Evolutionary conservation across 92 coral and sea anemone genomes (phyloP).

Genomic region (Muricea muricata): DNA sequence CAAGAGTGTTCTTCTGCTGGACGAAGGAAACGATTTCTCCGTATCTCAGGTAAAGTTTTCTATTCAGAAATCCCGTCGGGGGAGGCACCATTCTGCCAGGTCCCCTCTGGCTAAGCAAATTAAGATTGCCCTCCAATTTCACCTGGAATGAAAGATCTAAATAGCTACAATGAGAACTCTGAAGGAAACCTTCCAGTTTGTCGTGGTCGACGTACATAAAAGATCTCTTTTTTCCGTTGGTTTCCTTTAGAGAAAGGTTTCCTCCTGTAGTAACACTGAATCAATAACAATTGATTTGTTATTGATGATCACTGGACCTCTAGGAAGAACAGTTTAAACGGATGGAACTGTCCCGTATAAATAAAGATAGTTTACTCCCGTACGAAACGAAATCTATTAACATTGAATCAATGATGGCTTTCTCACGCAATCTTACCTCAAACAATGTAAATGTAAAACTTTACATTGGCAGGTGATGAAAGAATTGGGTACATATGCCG

Average conservation of each 20-base stretch:
- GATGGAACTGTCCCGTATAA: no score
- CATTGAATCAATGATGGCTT: not conserved
- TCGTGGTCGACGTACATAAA: conserved; percentile 65
- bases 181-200: conserved; percentile 18
- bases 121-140: not conserved
- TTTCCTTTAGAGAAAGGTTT: conserved; percentile 76
- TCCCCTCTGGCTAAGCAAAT: no score
- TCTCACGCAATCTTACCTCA: not conserved
- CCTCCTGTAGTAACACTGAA: no score
- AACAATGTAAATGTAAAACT: no score
- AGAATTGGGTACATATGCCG: not conserved
- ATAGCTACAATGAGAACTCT: conserved; percentile 72
- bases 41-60: conserved; percentile 59
- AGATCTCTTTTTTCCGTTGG: conserved; percentile 70
- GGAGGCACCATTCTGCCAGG: not conserved
- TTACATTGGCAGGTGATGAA: conserved; percentile 32
- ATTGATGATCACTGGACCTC: no score
- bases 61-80: not conserved
- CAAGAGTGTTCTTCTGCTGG: conserved; percentile 91
- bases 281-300: no score
- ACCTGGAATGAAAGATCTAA: conserved; percentile 77
- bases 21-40: conserved; percentile 86
- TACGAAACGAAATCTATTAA: no score
- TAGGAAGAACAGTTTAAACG: no score
- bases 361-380: no score